Percentiles rank a stretch among this genome's conserved stretches.
Evolutionary conservation across 1,140 invertebrate genomes (phyloP).

Genomic region (Lepidurus arcticus): DNA sequence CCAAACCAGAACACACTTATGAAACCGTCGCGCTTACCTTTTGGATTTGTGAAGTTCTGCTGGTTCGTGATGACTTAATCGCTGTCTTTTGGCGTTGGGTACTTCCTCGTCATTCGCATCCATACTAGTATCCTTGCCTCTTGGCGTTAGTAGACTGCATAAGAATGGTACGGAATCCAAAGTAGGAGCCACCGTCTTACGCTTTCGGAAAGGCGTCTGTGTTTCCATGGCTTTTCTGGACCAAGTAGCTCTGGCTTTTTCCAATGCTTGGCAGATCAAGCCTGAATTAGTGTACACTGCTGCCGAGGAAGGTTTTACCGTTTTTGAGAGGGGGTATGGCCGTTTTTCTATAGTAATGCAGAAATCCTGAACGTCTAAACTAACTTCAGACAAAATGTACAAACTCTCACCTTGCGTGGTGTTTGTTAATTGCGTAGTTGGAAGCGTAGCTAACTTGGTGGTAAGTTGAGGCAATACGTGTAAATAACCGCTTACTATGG

Average conservation of each 20-base stretch:
- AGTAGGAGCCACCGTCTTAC: not conserved
- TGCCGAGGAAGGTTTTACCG: constrained; percentile 39
- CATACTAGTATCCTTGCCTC: not conserved
- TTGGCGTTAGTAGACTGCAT: not conserved
- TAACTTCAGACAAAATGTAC: not conserved
- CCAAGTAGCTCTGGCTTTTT: constrained; percentile 35
- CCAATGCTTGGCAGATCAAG: constrained; percentile 33
- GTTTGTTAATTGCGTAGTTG: constrained; percentile 27
- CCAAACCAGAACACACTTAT: too few species aligned
- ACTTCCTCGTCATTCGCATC: not conserved
- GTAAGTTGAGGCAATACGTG: constrained; percentile 34
- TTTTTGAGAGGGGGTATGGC: constrained; percentile 44
- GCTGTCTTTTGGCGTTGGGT: not conserved
- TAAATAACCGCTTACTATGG: constrained; percentile 33
- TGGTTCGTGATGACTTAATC: not conserved
- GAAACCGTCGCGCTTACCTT: too few species aligned
- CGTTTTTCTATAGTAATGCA: constrained; percentile 38
- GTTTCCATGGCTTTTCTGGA: not conserved
- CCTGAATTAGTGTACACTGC: constrained; percentile 27
- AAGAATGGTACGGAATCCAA: not conserved
- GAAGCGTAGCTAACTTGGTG: constrained; percentile 35
- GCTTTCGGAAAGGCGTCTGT: constrained; percentile 29
- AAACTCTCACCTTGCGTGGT: constrained; percentile 29
- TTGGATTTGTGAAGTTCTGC: too few species aligned
- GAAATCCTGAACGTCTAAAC: constrained; percentile 26